phyloP scores from a whole-genome alignment of 1,140 invertebrate species.

The Drosophila santomea region DNA sequence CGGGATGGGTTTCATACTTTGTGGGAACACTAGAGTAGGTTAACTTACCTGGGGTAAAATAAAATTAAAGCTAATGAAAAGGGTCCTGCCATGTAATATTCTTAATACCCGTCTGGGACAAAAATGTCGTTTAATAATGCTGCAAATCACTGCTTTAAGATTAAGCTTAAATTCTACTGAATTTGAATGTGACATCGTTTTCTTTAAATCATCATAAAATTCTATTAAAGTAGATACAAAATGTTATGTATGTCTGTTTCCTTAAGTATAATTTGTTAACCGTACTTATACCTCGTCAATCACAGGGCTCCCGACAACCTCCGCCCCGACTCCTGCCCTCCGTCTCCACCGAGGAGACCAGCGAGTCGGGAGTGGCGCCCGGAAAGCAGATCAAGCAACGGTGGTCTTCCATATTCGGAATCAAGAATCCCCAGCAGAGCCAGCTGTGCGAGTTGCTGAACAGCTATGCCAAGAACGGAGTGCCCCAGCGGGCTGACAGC shows the following conservation, averaged over 20 bases:
- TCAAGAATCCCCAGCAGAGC: conserved; percentile 83
- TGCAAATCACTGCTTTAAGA: too few relatives aligned
- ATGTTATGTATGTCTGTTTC: background rate
- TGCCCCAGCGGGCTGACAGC: conserved; percentile 86
- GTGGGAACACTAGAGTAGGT: background rate
- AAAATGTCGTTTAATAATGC: too few relatives aligned
- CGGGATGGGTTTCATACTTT: background rate
- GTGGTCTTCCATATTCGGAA: conserved; percentile 89
- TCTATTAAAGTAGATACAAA: too few relatives aligned
- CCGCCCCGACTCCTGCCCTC: conserved; percentile 75
- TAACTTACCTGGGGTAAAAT: background rate
- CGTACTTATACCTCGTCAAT: too few relatives aligned
- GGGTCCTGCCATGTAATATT: too few relatives aligned
- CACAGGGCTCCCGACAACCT: conserved; percentile 73
- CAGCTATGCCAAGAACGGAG: conserved; percentile 89
- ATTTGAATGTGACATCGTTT: too few relatives aligned
- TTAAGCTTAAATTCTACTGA: too few relatives aligned
- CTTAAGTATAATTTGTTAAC: too few relatives aligned
- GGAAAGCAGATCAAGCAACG: conserved; percentile 87
- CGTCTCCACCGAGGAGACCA: conserved; percentile 86
- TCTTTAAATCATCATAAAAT: too few relatives aligned
- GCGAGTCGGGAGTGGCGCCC: conserved; percentile 70
- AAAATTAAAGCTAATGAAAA: background rate
- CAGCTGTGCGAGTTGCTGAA: conserved; percentile 87
- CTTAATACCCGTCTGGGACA: too few relatives aligned